phyloP scores from a whole-genome alignment of 2,797 vertebrate genomes.

The Lithobates pipiens region DNA sequence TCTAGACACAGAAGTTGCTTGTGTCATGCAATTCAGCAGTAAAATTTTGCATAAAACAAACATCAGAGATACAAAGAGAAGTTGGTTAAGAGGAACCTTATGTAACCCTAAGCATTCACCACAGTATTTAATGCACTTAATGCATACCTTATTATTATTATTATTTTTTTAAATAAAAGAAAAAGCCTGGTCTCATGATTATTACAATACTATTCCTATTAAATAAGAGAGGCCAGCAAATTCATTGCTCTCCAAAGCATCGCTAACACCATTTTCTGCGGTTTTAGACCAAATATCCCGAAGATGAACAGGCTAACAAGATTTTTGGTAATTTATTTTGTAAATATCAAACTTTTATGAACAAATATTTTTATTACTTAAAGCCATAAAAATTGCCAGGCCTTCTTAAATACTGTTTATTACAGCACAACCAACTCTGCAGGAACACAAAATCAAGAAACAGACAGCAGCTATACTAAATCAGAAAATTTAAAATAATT shows the following conservation, averaged over 20 bases:
- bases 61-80: not conserved
- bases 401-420: slow-evolving; percentile 23
- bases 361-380: slow-evolving; percentile 47
- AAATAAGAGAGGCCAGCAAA: slow-evolving; percentile 15
- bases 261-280: slow-evolving; percentile 20
- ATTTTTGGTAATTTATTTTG: not conserved
- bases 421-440: not conserved
- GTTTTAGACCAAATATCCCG: slow-evolving; percentile 8
- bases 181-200: slow-evolving; percentile 14
- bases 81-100: slow-evolving; percentile 12
- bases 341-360: slow-evolving; percentile 31
- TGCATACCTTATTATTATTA: slow-evolving; percentile 17
- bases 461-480: not conserved
- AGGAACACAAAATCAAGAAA: not conserved
- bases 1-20: not conserved
- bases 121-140: not conserved
- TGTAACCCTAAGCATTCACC: slow-evolving; percentile 8
- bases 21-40: too few species aligned
- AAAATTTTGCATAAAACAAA: not conserved
- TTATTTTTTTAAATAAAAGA: not conserved
- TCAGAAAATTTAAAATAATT: not conserved
- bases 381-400: slow-evolving; percentile 39
- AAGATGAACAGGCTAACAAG: not conserved
- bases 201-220: slow-evolving; percentile 11
- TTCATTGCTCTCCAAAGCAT: slow-evolving; percentile 31